Percentiles rank a stretch among this genome's conserved stretches.
These are phyloP conservation scores for Torymus auratus DNA, from an alignment of 2,888 invertebrate species.

Conservation along the genomic window DNA sequence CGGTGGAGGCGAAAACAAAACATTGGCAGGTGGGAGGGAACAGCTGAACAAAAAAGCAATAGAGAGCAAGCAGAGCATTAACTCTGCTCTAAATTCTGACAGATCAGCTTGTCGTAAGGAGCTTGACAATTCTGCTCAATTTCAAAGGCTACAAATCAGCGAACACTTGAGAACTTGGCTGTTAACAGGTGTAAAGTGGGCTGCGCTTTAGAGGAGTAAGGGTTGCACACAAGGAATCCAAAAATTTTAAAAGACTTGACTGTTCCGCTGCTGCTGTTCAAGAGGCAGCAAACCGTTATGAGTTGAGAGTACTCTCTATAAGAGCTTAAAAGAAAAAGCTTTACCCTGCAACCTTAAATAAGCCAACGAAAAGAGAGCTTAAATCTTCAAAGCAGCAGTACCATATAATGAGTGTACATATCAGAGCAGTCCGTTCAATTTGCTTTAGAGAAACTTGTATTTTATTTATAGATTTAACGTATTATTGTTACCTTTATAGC, in stretches of 20 bases:
- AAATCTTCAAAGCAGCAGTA: conserved; percentile 23
- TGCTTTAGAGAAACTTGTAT: neutral
- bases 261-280: neutral
- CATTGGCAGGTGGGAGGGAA: neutral
- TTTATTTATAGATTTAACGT: neutral
- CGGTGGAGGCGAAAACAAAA: neutral
- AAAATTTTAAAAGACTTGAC: neutral
- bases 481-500: too few species aligned
- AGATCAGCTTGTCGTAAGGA: neutral
- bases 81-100: conserved; percentile 23
- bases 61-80: conserved; percentile 31
- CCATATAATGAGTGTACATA: conserved; percentile 12
- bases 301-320: conserved; percentile 42
- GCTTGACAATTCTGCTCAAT: conserved; percentile 4
- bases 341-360: conserved; percentile 26
- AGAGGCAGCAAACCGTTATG: conserved; percentile 46
- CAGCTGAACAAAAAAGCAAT: conserved; percentile 3
- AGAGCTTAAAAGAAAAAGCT: conserved; percentile 35
- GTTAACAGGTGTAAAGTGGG: neutral
- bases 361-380: conserved; percentile 7
- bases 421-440: neutral
- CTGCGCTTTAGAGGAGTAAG: neutral
- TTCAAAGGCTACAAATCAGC: conserved; percentile 7
- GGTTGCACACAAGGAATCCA: conserved; percentile 1
- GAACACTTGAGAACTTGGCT: neutral